Conservation (phyloP, 2,888 invertebrate species). For the Hydropsyche betteni region DNA sequence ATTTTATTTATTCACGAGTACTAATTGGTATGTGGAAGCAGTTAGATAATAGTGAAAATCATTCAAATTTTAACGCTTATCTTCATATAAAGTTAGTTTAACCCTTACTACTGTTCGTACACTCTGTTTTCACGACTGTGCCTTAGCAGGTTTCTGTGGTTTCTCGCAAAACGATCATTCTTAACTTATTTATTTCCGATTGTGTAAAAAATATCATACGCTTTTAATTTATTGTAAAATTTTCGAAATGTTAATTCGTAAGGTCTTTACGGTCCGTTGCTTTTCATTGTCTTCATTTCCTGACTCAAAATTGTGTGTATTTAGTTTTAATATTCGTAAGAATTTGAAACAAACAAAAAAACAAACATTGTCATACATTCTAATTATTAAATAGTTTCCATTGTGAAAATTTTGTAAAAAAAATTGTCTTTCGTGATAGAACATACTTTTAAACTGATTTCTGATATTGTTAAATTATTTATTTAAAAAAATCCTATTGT, state of each 20-base stretch:
- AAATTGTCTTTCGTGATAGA: constrained; percentile 5
- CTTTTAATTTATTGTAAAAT: background rate
- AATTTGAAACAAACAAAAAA: too few species aligned
- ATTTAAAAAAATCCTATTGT: constrained; percentile 44
- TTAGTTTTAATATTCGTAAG: too few species aligned
- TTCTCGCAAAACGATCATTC: background rate
- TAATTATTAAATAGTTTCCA: background rate
- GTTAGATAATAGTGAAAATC: too few species aligned
- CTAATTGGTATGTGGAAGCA: too few species aligned
- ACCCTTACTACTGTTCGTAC: background rate
- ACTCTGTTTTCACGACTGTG: background rate
- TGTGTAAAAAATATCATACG: too few species aligned
- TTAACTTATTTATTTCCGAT: background rate
- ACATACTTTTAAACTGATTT: constrained; percentile 24
- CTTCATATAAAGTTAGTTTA: too few species aligned
- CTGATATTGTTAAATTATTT: constrained; percentile 50
- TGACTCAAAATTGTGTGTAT: too few species aligned
- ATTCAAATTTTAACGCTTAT: too few species aligned
- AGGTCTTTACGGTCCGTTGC: background rate
- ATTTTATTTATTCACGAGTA: constrained; percentile 12
- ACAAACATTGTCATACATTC: too few species aligned
- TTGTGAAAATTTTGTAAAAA: background rate
- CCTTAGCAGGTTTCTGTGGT: background rate
- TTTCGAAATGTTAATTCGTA: background rate
- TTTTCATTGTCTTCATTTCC: too few species aligned